Percentiles rank a stretch among this genome's conserved stretches.
Evolutionary conservation across 2,888 invertebrate species (phyloP).

Genomic region (Blastobasis adustella): DNA sequence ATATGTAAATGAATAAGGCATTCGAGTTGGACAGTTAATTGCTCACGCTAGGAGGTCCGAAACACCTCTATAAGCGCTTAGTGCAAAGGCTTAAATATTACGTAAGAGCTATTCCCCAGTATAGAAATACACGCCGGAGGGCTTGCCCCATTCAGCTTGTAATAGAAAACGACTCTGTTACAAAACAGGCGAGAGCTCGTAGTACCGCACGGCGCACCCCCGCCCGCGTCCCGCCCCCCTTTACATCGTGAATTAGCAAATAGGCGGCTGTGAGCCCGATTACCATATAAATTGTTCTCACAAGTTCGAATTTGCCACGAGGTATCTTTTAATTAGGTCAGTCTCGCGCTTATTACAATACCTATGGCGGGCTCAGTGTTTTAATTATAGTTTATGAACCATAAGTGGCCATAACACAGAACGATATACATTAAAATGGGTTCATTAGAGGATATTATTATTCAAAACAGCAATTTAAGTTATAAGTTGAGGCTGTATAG

Average conservation of each 20-base stretch:
- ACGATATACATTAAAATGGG: no score
- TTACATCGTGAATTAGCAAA: slow-evolving; percentile 40
- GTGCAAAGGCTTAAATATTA: no score
- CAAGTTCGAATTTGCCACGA: slow-evolving; percentile 28
- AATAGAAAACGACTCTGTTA: slow-evolving; percentile 41
- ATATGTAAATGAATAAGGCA: no score
- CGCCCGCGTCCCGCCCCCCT: slow-evolving; percentile 30
- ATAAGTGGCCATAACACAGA: no score
- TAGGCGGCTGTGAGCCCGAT: slow-evolving; percentile 41
- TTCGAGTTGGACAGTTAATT: no score
- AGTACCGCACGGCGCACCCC: slow-evolving; percentile 18
- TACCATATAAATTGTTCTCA: slow-evolving; percentile 40
- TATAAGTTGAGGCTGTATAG: no score
- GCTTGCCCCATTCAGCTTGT: slow-evolving; percentile 50
- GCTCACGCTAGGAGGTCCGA: no score
- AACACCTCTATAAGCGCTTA: no score
- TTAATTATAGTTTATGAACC: no score
- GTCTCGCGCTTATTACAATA: slow-evolving; percentile 1
- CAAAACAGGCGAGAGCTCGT: slow-evolving; percentile 28
- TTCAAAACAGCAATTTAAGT: no score
- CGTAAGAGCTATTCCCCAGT: slow-evolving; percentile 36
- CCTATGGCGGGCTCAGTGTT: slow-evolving; percentile 1
- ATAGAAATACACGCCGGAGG: slow-evolving; percentile 51
- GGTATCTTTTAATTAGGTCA: slow-evolving; percentile 37
- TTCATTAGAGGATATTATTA: no score